Evolutionary conservation across 2,113 vertebrate species (phyloP).

Genomic region (Mesocricetus auratus): DNA sequence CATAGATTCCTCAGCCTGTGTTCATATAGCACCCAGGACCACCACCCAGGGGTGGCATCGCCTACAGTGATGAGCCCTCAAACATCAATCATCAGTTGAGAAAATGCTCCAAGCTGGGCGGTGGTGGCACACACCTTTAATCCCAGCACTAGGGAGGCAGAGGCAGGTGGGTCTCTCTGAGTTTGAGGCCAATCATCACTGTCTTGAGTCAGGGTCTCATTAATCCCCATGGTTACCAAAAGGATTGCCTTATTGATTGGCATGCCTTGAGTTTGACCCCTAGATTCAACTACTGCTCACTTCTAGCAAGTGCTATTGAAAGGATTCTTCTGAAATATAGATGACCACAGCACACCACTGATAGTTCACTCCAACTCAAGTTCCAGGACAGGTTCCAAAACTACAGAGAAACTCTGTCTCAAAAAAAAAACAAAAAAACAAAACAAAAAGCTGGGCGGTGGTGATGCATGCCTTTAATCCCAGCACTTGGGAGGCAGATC

Average conservation of each 20-base stretch:
- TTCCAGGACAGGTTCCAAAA: no score
- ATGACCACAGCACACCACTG: fast-evolving
- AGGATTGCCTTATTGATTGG: neutral
- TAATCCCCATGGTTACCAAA: neutral
- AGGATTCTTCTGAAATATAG: neutral
- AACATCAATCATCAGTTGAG: neutral
- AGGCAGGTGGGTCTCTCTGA: no score
- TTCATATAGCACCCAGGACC: no score
- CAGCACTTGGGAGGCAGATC: no score
- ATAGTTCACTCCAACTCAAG: neutral
- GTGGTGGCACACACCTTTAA: no score
- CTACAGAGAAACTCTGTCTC: no score
- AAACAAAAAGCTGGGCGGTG: no score
- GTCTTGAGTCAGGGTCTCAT: no score
- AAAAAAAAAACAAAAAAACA: no score
- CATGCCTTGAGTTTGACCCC: neutral
- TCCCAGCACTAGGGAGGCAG: no score
- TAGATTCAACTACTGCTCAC: neutral
- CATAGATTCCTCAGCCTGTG: neutral
- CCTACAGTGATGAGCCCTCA: neutral
- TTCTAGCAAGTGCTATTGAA: no score
- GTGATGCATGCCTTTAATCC: no score
- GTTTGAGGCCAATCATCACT: neutral
- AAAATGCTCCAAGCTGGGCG: neutral
- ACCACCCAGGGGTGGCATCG: neutral